Evolutionary conservation across 1,140 invertebrate genomes (phyloP).

Genomic region (Papilio machaon): DNA sequence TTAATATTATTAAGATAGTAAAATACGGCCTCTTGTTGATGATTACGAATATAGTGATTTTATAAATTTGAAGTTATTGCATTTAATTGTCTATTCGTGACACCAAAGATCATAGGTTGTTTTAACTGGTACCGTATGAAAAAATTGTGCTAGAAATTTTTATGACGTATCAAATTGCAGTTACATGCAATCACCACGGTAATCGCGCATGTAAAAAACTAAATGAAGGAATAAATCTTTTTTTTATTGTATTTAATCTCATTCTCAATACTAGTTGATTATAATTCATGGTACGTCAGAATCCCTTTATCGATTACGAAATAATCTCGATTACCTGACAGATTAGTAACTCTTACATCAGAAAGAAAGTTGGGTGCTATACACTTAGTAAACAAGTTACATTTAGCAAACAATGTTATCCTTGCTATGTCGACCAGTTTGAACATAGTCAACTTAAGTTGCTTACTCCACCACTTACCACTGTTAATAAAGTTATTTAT

Average conservation of each 20-base stretch:
- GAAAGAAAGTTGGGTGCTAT: background rate
- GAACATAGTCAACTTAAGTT: background rate
- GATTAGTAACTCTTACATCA: background rate
- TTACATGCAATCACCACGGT: background rate
- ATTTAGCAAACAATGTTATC: background rate
- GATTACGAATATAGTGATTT: background rate
- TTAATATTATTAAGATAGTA: no score
- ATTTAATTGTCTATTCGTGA: background rate
- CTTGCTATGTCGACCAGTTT: background rate
- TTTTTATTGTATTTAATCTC: background rate
- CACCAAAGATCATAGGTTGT: background rate
- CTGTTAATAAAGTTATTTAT: background rate
- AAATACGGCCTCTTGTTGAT: background rate
- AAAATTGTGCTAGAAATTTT: background rate
- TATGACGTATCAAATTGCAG: background rate
- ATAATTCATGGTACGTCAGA: background rate
- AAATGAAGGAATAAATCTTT: background rate
- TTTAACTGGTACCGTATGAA: background rate
- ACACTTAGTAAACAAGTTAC: background rate
- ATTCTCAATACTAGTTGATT: background rate
- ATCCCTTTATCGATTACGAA: slow-evolving; percentile 1
- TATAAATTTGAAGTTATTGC: background rate
- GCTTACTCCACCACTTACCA: background rate
- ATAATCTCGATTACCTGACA: background rate
- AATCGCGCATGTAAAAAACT: background rate